Conservation (phyloP, 2,888 invertebrate genomes). For the Cloeon dipterum region DNA sequence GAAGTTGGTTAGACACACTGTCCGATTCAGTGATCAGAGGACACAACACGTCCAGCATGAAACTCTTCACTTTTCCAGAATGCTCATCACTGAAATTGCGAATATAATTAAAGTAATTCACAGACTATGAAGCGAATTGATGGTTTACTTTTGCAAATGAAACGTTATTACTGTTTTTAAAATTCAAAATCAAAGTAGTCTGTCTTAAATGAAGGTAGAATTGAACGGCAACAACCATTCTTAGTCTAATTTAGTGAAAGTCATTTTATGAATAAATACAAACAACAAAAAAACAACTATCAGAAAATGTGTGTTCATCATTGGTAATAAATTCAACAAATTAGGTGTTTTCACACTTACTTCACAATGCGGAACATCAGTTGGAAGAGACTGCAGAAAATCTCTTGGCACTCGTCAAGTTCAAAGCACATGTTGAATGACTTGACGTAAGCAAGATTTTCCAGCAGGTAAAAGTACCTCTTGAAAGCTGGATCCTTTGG, state of each 20-base stretch:
- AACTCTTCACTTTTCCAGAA: conserved; percentile 85
- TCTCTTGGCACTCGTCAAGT: conserved; percentile 89
- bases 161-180: not conserved
- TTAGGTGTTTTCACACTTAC: conserved; percentile 28
- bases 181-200: no score
- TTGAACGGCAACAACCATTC: no score
- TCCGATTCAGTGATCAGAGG: conserved; percentile 91
- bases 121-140: not conserved
- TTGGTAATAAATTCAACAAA: no score
- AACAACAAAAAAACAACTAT: no score
- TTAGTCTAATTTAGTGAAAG: no score
- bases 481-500: conserved; percentile 95
- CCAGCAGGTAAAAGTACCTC: conserved; percentile 87
- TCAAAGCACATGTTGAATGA: conserved; percentile 98
- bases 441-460: conserved; percentile 93
- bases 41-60: conserved; percentile 87
- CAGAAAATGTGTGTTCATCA: no score
- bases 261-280: no score
- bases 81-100: conserved; percentile 73
- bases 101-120: conserved; percentile 7
- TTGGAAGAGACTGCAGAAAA: conserved; percentile 80
- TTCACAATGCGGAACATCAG: conserved; percentile 92
- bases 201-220: no score
- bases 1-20: conserved; percentile 75
- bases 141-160: not conserved